Evolutionary conservation across 2,888 invertebrate species (phyloP).

Genomic region (Brachynemurus nebulosus): DNA sequence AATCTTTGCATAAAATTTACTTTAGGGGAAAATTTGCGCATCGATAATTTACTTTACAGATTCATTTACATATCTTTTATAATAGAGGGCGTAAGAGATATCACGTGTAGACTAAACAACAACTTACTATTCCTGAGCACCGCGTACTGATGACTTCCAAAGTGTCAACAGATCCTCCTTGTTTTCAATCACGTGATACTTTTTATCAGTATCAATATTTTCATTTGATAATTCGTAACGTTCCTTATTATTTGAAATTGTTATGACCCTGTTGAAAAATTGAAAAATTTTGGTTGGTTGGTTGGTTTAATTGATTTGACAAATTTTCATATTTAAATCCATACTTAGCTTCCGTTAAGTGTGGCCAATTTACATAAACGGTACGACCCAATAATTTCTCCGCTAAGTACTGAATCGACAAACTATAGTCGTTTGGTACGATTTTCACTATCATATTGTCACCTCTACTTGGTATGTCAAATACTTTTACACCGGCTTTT

Average conservation of each 20-base stretch:
- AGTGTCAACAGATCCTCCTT: conserved; percentile 33
- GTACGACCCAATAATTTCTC: conserved; percentile 52
- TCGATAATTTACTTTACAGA: too few species aligned
- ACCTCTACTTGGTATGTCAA: conserved; percentile 67
- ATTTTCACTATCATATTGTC: conserved; percentile 71
- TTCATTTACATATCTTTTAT: too few species aligned
- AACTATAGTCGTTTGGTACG: conserved; percentile 30
- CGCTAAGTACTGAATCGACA: conserved; percentile 40
- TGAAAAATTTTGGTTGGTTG: conserved; percentile 6
- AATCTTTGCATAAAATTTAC: too few species aligned
- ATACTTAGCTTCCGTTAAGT: conserved; percentile 70
- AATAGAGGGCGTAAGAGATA: too few species aligned
- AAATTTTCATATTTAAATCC: conserved; percentile 23
- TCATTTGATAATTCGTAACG: conserved; percentile 35
- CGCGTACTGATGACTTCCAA: conserved; percentile 38
- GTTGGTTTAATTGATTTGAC: background rate
- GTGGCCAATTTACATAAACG: conserved; percentile 85
- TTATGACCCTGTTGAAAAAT: conserved; percentile 40
- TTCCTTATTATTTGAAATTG: conserved; percentile 42
- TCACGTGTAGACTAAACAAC: too few species aligned
- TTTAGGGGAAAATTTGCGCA: too few species aligned
- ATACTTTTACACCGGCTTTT: conserved; percentile 68
- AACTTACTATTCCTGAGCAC: conserved; percentile 44
- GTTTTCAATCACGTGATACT: conserved; percentile 33
- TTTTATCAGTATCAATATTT: conserved; percentile 23